A percentile compares a stretch with the other conserved stretches of the same genome.
These are phyloP conservation scores for Hetaerina americana DNA, from an alignment of 1,140 invertebrate species.

Conservation along the genomic window DNA sequence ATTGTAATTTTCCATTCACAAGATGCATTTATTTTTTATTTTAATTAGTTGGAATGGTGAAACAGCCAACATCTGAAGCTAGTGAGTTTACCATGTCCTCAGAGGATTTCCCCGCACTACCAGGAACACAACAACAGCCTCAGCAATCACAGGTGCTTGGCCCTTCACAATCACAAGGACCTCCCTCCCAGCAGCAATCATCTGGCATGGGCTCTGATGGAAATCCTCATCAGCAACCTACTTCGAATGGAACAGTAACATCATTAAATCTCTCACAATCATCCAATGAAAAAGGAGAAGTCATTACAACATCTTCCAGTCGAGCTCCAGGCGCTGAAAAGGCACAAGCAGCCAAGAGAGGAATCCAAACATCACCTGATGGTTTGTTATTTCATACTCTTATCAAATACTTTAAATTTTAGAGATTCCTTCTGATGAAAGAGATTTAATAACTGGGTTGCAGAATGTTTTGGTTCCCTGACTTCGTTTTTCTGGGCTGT, in stretches of 20 bases:
- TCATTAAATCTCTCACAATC: constrained; percentile 10
- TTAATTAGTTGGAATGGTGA: neutral
- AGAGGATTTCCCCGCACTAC: constrained; percentile 97
- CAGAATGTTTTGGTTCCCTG: too few species aligned
- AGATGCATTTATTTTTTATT: too few species aligned
- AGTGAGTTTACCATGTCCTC: constrained; percentile 95
- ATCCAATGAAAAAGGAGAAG: constrained; percentile 6
- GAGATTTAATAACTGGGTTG: too few species aligned
- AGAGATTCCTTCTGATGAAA: too few species aligned
- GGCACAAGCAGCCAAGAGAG: constrained; percentile 43
- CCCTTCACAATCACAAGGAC: constrained; percentile 13
- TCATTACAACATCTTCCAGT: constrained; percentile 8
- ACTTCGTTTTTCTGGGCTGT: too few species aligned
- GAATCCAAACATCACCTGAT: constrained; percentile 88
- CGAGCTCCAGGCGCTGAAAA: constrained; percentile 16
- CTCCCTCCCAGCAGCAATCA: neutral
- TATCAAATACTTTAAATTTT: too few species aligned
- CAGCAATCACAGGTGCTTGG: constrained; percentile 16
- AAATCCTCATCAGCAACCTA: neutral
- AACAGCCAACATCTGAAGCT: constrained; percentile 38
- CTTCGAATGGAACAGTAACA: constrained; percentile 4
- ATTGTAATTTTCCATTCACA: too few species aligned
- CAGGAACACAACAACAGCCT: constrained; percentile 37
- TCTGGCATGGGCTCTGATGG: constrained; percentile 2
- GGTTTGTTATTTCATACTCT: too few species aligned